Conservation (phyloP, 2,888 invertebrate genomes). For the Erebia ligea region DNA sequence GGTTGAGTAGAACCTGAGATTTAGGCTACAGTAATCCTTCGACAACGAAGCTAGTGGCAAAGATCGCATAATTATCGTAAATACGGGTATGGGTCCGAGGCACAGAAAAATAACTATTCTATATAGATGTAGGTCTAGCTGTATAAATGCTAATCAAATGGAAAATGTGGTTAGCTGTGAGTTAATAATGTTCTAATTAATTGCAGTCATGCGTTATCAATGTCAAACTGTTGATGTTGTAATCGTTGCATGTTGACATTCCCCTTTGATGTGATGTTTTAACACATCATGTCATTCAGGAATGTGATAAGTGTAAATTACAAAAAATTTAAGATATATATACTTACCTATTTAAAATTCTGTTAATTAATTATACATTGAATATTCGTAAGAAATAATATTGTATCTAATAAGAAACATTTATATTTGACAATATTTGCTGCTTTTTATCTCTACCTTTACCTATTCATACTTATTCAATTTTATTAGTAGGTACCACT, state of each 20-base stretch:
- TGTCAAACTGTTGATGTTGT: neutral
- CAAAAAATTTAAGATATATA: neutral
- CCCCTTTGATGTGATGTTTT: neutral
- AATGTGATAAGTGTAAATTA: neutral
- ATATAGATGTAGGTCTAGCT: neutral
- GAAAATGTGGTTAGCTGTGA: constrained; percentile 9
- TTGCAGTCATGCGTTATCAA: neutral
- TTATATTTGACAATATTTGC: too few relatives aligned
- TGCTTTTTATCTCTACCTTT: too few relatives aligned
- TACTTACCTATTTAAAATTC: too few relatives aligned
- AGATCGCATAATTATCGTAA: too few relatives aligned
- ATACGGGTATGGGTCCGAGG: too few relatives aligned
- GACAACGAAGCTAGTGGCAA: too few relatives aligned
- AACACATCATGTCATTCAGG: neutral
- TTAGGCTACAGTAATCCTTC: neutral
- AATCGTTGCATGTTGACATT: constrained; percentile 1
- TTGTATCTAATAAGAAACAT: too few relatives aligned
- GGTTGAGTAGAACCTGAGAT: neutral
- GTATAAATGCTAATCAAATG: neutral
- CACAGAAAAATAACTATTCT: too few relatives aligned
- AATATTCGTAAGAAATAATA: too few relatives aligned
- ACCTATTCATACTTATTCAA: too few relatives aligned
- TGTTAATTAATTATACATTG: too few relatives aligned
- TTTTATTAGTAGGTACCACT: too few relatives aligned
- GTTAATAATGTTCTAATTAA: constrained; percentile 1